Base-by-base conservation (phyloP, 1,140 invertebrate species). In the Papilio helenus region DNA sequence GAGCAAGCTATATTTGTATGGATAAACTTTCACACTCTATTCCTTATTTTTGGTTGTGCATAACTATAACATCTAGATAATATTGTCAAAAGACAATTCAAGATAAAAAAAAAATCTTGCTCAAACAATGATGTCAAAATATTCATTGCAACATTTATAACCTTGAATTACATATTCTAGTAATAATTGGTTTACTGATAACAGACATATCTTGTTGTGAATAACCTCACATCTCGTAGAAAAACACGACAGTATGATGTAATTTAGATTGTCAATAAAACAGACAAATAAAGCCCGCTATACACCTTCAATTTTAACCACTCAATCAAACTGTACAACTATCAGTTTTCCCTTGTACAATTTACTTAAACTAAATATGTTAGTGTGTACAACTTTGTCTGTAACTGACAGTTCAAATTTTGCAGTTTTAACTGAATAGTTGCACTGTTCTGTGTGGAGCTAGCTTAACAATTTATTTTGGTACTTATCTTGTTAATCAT, bases 161-260 rank as follows among this genome's bases (percentile, higher is more conserved):
- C 5, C 20, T 61, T 10, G 12, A 61, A 61, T 61, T 61, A 61
- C 23, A 61, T 14, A 61, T 61, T 20, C 55, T 10, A 61, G 55
- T 68, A 26, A 26, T 20, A 14, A 26, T 61, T 1, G 23, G 16
- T 55, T 34, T 51, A 76, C 23, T 55, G 49, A 76, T 76, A 55
- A 76, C 46, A 76, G 46, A 51, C 20, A 76, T 55, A 5, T n/a
- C 26, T 55, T 51, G 73, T 34, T 76, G 49, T 29, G 26, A 39
- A 46, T 46, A 74, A 46, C 73, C 29, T 58, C 49, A 55, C 18
- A 4, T 76, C 29, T 61, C 14, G 23, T 61, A 61, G 23, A 10
- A 49, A 49, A 51, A 74, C 72, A 74, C 49, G 20, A 29, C 23
- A 74, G 12, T 74, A 49, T 74, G 72, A 74, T 74, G 72, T 74